A percentile compares a stretch with the other conserved stretches of the same genome.
phyloP scores from a whole-genome alignment of 1,140 invertebrate genomes.

The Scaptomyza hsui region DNA sequence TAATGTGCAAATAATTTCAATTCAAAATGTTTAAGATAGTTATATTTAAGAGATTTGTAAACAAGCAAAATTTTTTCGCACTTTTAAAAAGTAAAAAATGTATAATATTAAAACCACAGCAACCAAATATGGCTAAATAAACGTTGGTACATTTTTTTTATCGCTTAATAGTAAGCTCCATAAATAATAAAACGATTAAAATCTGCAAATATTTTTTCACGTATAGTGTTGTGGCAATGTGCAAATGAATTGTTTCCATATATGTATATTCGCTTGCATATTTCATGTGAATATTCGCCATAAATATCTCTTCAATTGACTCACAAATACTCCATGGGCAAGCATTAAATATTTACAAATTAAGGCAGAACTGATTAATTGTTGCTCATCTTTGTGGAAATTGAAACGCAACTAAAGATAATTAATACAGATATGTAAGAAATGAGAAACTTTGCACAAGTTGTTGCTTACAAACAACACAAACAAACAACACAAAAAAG shows the following conservation, averaged over 20 bases:
- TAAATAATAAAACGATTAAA: conserved; percentile 52
- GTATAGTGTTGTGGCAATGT: conserved; percentile 7
- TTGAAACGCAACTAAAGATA: conserved; percentile 26
- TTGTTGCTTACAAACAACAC: background rate
- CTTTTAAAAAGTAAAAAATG: conserved; percentile 2
- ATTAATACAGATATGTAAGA: conserved; percentile 8
- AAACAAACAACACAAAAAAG: background rate
- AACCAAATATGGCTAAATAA: conserved; percentile 23
- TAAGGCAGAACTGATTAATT: conserved; percentile 23
- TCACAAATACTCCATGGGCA: background rate
- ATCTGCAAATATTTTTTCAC: conserved; percentile 33
- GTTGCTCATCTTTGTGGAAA: conserved; percentile 4
- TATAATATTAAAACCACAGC: conserved; percentile 2
- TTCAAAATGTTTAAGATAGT: too few relatives aligned
- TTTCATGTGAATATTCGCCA: conserved; percentile 29
- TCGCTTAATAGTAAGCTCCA: conserved; percentile 29
- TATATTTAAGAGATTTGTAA: too few relatives aligned
- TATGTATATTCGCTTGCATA: conserved; percentile 25
- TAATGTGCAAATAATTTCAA: too few relatives aligned
- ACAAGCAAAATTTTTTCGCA: background rate
- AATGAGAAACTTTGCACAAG: background rate
- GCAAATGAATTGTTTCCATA: conserved; percentile 43
- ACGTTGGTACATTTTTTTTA: conserved; percentile 25
- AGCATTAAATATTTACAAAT: conserved; percentile 2
- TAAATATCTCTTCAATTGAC: conserved; percentile 28